A percentile compares a stretch with the other conserved stretches of the same genome.
phyloP scores from a whole-genome alignment of 1,140 invertebrate genomes.

The Chrysomallon squamiferum region DNA sequence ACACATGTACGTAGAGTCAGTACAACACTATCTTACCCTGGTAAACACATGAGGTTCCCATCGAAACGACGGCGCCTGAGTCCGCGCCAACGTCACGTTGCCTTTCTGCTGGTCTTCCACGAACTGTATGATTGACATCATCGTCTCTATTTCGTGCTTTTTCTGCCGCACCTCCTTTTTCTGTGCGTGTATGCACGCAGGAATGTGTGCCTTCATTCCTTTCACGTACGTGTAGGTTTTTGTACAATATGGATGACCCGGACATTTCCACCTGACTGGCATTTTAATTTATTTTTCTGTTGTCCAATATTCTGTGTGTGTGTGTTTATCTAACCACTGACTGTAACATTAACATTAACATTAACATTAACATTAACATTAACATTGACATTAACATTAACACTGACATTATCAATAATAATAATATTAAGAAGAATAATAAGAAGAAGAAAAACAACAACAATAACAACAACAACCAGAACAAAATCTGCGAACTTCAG shows the following conservation, averaged over 20 bases:
- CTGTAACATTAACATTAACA: too few relatives aligned
- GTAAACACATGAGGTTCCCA: constrained; percentile 3
- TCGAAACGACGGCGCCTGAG: constrained; percentile 16
- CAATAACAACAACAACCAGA: too few relatives aligned
- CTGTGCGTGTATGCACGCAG: constrained; percentile 27
- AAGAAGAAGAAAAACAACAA: too few relatives aligned
- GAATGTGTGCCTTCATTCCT: constrained; percentile 25
- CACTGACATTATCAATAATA: too few relatives aligned
- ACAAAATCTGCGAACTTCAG: too few relatives aligned
- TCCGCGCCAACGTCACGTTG: constrained; percentile 36
- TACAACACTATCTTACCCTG: constrained; percentile 13
- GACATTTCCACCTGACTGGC: constrained; percentile 22
- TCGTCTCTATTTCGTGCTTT: constrained; percentile 34
- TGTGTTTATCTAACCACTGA: too few relatives aligned
- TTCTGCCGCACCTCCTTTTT: constrained; percentile 28
- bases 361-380: too few relatives aligned
- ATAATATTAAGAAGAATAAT: too few relatives aligned
- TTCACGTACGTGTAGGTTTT: constrained; percentile 23
- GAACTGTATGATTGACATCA: constrained; percentile 35
- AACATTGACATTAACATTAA: too few relatives aligned
- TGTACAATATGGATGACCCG: constrained; percentile 17
- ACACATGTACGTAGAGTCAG: too few relatives aligned
- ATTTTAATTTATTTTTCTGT: not conserved
- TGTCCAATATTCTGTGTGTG: too few relatives aligned
- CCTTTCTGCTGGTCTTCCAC: constrained; percentile 36